Evolutionary conservation across 2,888 invertebrate species (phyloP), one percentile per base, ranked within the genome.

Genomic region (Agrotis puta): DNA sequence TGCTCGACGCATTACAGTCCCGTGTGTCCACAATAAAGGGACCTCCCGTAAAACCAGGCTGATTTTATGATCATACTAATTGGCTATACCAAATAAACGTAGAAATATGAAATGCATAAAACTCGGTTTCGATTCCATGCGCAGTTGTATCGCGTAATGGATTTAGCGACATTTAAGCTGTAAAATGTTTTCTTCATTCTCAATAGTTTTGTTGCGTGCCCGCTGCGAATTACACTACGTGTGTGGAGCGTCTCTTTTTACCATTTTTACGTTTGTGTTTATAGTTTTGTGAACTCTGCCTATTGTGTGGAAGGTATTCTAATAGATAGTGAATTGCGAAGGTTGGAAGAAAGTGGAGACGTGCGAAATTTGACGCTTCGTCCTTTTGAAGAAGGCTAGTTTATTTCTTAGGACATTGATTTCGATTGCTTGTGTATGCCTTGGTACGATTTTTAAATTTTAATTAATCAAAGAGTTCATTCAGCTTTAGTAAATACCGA

Each of bases 41-140:
- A 93, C 92, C 92, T 90, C 93, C 93, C 90, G 90, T 93, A 92
- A 92, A 89, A 88, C 87, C 84, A 73, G 75, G 79, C 80, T 83
- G 85, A 86, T 90, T 93, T 94, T 94, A 94, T 90, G 92, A 89
- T 88, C 87, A 88, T 82, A 90, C 94, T 94, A 94, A 94, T 94
- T 94, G 94, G 93, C 90, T 90, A 91, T 91, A 90, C 91, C 89
- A 90, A 93, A 93, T 94, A 92, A 93, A 93, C 89, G 88, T 90
- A 87, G 88, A 91, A 90, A 90, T 91, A 91, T 90, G 88, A 88
- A 80, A 89, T 86, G 87, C 88, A 89, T 91, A 90, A 92, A 91
- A 88, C 83, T 82, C 53, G 68, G 74, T 79, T 81, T 79, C 80
- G 82, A 74, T 81, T 73, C 77, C 77, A 64, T 59, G 57, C 69